Evolutionary conservation across 2,113 vertebrate genomes (phyloP).

Genomic region (Amblyornis subalaris): DNA sequence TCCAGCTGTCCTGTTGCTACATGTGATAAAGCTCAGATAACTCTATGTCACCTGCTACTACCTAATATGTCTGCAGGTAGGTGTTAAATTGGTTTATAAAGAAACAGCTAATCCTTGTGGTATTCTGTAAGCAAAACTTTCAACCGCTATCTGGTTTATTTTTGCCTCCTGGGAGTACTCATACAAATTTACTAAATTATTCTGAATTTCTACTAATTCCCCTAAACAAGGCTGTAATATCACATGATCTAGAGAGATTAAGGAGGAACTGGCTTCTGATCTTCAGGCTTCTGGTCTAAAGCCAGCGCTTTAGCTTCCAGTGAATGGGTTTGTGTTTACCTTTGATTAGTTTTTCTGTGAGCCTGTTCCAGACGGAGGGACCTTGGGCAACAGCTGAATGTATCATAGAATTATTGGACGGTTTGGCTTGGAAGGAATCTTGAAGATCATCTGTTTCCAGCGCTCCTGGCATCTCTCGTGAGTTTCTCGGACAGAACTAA

Average conservation of each 20-base stretch:
- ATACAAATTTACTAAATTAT: background rate
- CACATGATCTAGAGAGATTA: background rate
- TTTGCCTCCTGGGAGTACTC: background rate
- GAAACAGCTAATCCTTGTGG: background rate
- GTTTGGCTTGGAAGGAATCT: background rate
- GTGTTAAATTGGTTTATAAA: background rate
- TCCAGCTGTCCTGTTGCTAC: background rate
- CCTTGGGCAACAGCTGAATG: background rate
- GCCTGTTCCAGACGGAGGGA: background rate
- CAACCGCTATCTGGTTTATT: background rate
- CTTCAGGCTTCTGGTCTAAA: background rate
- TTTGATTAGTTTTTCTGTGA: background rate
- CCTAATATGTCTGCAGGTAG: background rate
- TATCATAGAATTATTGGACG: background rate
- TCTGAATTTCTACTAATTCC: background rate
- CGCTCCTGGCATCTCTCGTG: accelerated
- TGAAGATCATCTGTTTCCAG: background rate
- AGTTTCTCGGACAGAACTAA: background rate
- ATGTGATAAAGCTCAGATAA: background rate
- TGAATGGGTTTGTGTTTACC: background rate
- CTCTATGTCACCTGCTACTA: background rate
- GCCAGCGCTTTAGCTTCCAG: background rate
- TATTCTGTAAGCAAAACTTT: background rate
- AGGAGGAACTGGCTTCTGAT: background rate
- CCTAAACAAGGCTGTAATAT: background rate